Base-by-base conservation (phyloP, 2,888 invertebrate genomes). In the Drosophila lutescens region DNA sequence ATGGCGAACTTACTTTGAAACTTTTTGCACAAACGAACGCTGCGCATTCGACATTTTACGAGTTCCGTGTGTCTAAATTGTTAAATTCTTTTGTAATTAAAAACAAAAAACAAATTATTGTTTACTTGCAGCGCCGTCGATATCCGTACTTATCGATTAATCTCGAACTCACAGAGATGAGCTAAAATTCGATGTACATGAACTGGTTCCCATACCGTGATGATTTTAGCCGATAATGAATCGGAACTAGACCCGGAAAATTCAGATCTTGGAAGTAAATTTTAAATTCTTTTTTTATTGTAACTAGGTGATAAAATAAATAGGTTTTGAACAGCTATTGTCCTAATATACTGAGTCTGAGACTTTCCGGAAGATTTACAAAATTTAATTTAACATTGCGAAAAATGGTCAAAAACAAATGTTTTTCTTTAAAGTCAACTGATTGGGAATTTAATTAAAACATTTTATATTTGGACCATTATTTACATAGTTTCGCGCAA, bases 1-100 rank as follows among this genome's bases (percentile, higher is more conserved):
- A n/a, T 12, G 32, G 9, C 0, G 3, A 43, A 88, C 89, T 89
- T 92, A 94, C 94, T 95, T 95, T 72, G 94, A 95, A 80, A 95
- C 90, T 91, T 95, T 95, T 89, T 95, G 95, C 77, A 95, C 95
- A 92, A 95, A 95, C 80, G 95, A 95, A 89, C 95, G 93, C 91
- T 95, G 95, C 46, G 93, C 93, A 49, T 94, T 93, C 66, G 95
- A 93, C 95, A 95, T 95, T 85, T 85, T 91, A 10, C 0, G 4
- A 30, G 32, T 0, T 15, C 5, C 10, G 12, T 5, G 2, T 34
- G 26, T 6, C 13, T 8, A 15, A 36, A n/a, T n/a, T 2, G 9
- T 3, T 4, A 9, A 17, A 38, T 10, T 9, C 8, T 15, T 30
- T 10, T n/a, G 13, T 44, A 44, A 10, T 15, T n/a, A n/a, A 23